phyloP scores from a whole-genome alignment of 2,113 vertebrate species.

The Neopipo cinnamomea region DNA sequence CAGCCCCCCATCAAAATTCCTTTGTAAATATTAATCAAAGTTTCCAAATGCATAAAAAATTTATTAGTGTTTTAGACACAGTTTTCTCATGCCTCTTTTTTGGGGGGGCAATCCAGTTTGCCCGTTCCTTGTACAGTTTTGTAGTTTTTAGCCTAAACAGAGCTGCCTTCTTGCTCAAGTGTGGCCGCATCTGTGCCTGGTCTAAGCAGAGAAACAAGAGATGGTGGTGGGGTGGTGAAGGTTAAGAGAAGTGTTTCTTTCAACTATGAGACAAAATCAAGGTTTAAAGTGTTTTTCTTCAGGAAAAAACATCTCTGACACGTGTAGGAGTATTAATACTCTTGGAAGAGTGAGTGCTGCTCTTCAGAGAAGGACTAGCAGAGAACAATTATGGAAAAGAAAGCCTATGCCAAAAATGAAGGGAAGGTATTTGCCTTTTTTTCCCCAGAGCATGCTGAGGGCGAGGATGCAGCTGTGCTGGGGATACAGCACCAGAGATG shows the following conservation, averaged over 20 bases:
- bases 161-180: neutral
- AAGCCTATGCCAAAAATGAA: neutral
- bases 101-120: neutral
- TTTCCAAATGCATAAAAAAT: neutral
- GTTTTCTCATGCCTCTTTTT: neutral
- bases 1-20: neutral
- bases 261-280: neutral
- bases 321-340: neutral
- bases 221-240: fast-evolving
- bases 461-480: neutral
- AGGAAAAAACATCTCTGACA: neutral
- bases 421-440: neutral
- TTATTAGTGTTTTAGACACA: neutral
- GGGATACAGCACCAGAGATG: neutral
- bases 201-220: neutral
- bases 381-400: neutral
- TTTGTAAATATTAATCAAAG: neutral
- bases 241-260: neutral
- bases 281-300: neutral
- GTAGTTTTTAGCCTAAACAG: neutral
- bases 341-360: fast-evolving
- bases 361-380: neutral
- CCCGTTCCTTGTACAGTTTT: neutral
- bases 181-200: fast-evolving
- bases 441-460: too few species aligned